Evolutionary conservation across 2,888 invertebrate species (phyloP).

Genomic region (Rhyacophila evoluta): DNA sequence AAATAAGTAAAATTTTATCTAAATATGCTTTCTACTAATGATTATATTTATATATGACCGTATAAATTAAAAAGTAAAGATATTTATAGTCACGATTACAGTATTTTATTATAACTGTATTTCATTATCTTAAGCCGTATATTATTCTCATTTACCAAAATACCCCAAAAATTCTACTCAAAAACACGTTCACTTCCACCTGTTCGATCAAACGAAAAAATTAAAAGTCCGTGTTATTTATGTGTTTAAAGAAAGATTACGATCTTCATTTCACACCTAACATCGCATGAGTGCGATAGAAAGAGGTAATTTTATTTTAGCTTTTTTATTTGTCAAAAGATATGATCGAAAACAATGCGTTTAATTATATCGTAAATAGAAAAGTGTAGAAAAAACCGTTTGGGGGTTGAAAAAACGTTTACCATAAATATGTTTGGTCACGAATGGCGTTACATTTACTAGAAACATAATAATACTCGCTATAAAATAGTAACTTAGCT

Average conservation of each 20-base stretch:
- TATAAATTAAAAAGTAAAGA: too few relatives aligned
- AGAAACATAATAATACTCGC: background rate
- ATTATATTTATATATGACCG: too few relatives aligned
- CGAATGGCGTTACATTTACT: background rate
- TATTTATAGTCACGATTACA: too few relatives aligned
- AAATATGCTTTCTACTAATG: too few relatives aligned
- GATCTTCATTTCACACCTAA: conserved; percentile 45
- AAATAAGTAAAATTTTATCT: too few relatives aligned
- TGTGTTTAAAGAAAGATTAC: conserved; percentile 34
- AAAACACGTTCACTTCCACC: conserved; percentile 14
- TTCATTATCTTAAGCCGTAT: background rate
- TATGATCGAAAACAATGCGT: conserved; percentile 41
- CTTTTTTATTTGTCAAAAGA: conserved; percentile 39
- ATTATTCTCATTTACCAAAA: background rate
- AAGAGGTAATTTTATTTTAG: conserved; percentile 28
- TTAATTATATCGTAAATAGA: conserved; percentile 45
- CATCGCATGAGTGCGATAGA: conserved; percentile 21
- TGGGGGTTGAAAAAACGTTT: background rate
- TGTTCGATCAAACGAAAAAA: conserved; percentile 16
- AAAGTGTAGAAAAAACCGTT: conserved; percentile 5
- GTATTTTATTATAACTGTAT: background rate
- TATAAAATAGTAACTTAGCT: background rate
- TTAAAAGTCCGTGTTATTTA: conserved; percentile 37
- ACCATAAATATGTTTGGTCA: conserved; percentile 17
- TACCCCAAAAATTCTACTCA: background rate